A percentile compares a stretch with the other conserved stretches of the same genome.
Conservation (phyloP, 2,797 vertebrate species). For the Chelon labrosus region DNA sequence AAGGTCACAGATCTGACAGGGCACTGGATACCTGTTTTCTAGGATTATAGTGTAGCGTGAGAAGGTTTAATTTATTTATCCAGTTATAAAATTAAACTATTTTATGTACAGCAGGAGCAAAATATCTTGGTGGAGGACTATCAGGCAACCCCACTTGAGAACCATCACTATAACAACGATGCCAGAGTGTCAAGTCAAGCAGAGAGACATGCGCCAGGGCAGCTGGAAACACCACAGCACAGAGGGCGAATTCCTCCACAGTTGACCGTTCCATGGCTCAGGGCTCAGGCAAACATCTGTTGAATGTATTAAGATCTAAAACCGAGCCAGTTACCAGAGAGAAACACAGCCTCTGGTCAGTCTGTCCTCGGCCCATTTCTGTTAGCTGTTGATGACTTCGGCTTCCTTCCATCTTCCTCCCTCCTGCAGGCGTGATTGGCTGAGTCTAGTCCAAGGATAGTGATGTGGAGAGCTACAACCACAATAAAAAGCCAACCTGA, state of each 20-base stretch:
- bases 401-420: slow-evolving; percentile 54
- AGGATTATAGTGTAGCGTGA: no score
- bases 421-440: slow-evolving; percentile 62
- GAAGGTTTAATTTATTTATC: no score
- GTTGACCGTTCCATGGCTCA: slow-evolving; percentile 63
- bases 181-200: slow-evolving; percentile 32
- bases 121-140: neutral
- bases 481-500: slow-evolving; percentile 76
- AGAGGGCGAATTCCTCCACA: slow-evolving; percentile 69
- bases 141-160: neutral
- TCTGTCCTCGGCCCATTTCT: slow-evolving; percentile 61
- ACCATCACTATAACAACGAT: neutral
- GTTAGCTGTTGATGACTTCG: slow-evolving; percentile 65
- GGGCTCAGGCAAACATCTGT: slow-evolving; percentile 77
- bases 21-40: no score
- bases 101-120: neutral
- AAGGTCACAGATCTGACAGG: no score
- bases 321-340: slow-evolving; percentile 75
- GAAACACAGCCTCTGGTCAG: slow-evolving; percentile 70
- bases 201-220: slow-evolving; percentile 31
- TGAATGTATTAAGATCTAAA: slow-evolving; percentile 75
- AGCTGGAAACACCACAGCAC: slow-evolving; percentile 44
- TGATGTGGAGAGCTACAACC: slow-evolving; percentile 64
- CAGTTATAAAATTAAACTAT: no score
- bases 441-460: slow-evolving; percentile 75